Percentiles rank a stretch among this genome's conserved stretches.
These are phyloP conservation scores for Drosophila seguyi DNA, from an alignment of 1,140 invertebrate species.

Conservation along the genomic window DNA sequence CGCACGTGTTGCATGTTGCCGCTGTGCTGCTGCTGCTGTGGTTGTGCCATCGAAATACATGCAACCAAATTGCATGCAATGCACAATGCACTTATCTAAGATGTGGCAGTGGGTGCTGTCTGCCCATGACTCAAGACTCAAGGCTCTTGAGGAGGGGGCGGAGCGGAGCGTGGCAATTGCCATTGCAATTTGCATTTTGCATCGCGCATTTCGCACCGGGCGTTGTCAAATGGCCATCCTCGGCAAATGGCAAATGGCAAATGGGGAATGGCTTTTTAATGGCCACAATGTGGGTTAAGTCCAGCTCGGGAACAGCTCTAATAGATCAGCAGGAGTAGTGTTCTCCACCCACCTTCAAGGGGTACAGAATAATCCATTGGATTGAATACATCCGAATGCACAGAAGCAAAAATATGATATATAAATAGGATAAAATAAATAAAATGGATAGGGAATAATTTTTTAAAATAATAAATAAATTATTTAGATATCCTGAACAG, in stretches of 20 bases:
- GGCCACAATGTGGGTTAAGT: constrained; percentile 70
- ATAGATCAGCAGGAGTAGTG: constrained; percentile 26
- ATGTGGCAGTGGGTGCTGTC: constrained; percentile 51
- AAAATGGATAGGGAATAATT: background rate
- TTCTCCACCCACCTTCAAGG: constrained; percentile 2
- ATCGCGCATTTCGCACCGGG: constrained; percentile 69
- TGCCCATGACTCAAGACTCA: background rate
- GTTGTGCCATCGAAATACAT: constrained; percentile 38
- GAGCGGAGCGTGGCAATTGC: constrained; percentile 49
- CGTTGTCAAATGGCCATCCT: constrained; percentile 70
- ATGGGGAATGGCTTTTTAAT: constrained; percentile 61
- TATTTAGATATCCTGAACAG: background rate
- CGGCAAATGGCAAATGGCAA: constrained; percentile 13
- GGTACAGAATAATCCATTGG: constrained; percentile 20
- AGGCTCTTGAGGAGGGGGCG: background rate
- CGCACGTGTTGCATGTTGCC: constrained; percentile 10
- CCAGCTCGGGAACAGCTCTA: constrained; percentile 58
- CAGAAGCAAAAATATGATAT: background rate
- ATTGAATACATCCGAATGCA: constrained; percentile 21
- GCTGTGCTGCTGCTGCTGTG: constrained; percentile 9
- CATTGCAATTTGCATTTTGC: constrained; percentile 65
- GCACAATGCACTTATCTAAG: constrained; percentile 57
- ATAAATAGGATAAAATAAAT: background rate
- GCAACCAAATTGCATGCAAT: constrained; percentile 71
- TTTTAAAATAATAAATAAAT: background rate